phyloP scores from a whole-genome alignment of 2,113 vertebrate species.

The Zosterops japonicus region DNA sequence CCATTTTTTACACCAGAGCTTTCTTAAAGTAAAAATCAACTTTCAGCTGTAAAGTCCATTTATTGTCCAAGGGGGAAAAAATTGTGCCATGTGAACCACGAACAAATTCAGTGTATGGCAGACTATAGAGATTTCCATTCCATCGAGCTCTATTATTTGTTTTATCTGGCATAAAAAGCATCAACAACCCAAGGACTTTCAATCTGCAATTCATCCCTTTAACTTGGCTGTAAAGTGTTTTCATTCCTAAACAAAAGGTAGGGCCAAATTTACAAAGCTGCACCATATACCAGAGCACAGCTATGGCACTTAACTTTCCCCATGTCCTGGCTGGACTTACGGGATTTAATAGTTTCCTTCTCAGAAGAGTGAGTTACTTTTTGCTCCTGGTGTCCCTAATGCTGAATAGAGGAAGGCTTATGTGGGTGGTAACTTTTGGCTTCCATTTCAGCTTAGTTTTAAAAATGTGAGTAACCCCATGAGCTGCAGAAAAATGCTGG shows the following conservation, averaged over 20 bases:
- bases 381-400: not conserved
- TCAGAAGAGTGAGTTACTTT: not conserved
- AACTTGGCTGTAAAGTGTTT: conserved; percentile 31
- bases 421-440: not conserved
- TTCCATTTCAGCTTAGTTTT: not conserved
- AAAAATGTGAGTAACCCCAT: not conserved
- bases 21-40: conserved; percentile 66
- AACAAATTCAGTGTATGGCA: conserved; percentile 17
- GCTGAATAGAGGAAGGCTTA: not conserved
- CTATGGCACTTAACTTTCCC: not conserved
- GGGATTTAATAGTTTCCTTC: not conserved
- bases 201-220: conserved; percentile 18
- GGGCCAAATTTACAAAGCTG: not conserved
- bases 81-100: conserved; percentile 26
- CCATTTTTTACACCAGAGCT: conserved; percentile 41
- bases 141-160: not conserved
- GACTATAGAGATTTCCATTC: not conserved
- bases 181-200: not conserved
- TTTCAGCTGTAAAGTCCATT: conserved; percentile 60
- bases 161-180: conserved; percentile 34
- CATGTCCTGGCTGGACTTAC: not conserved
- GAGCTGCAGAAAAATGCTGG: not conserved
- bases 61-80: conserved; percentile 18
- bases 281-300: not conserved
- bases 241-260: conserved; percentile 9